Base-by-base conservation (phyloP, 2,888 invertebrate genomes). In the Drosophila monieri region DNA sequence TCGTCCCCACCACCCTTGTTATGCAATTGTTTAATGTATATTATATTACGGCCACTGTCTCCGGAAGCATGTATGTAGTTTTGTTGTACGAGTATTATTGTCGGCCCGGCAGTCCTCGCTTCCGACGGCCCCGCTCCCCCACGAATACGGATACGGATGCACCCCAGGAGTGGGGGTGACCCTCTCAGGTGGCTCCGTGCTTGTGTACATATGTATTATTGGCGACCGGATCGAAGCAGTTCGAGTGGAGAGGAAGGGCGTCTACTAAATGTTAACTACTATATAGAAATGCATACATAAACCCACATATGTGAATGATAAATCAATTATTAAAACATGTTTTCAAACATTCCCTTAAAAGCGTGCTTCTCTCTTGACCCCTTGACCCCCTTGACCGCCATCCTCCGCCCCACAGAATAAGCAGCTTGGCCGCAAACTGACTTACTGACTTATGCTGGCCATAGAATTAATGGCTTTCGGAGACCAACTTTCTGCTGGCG, bases 11-110 rank as follows among this genome's bases (percentile, higher is more conserved):
- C 21, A 56, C 37, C 62, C 64, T 71, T 88, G 81, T 88, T 81
- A 81, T 88, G 67, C 75, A 77, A 81, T 88, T 76, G 64, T 75
- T 73, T 74, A 74, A 69, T 80, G 68, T 86, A 76, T 71, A 83
- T 85, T 81, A 88, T 80, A 76, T 80, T 80, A 79, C 70, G 70
- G 67, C 68, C 74, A 76, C 73, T 64, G 64, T 52, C 35, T 55
- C 55, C 51, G 52, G 60, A 27, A 46, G 47, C 62, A 57, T 77
- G 75, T 67, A 39, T 58, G 75, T 70, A 74, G 78, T 69, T 60
- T 59, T 77, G 57, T 73, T 68, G 39, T 41, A 32, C 74, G 54
- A 77, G 84, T 80, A 80, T 79, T 77, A 79, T 80, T 79, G 60
- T 62, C 85, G 55, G 49, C 5, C 35, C 55, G 47, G 35, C 47